Evolutionary conservation across 2,113 vertebrate genomes (phyloP).

Genomic region (Castor canadensis): DNA sequence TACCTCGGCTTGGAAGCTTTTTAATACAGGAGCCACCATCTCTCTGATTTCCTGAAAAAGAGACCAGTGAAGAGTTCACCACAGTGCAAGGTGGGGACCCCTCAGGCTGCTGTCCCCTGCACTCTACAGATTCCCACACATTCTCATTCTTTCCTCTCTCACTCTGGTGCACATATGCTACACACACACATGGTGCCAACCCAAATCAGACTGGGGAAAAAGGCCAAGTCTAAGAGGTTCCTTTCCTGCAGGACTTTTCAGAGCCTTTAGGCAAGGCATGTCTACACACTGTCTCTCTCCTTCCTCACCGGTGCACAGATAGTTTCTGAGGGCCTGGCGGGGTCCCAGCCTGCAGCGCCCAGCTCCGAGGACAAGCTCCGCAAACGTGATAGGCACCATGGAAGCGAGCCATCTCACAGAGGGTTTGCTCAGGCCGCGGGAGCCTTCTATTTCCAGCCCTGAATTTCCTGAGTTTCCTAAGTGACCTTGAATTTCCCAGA

Average conservation of each 20-base stretch:
- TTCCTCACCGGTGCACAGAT: neutral
- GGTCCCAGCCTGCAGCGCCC: neutral
- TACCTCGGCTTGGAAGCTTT: slow-evolving; percentile 94
- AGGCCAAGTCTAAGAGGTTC: neutral
- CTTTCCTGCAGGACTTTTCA: neutral
- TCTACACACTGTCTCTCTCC: neutral
- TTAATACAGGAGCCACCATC: slow-evolving; percentile 93
- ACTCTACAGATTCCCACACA: no score
- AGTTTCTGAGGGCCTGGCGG: neutral
- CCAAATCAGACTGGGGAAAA: neutral
- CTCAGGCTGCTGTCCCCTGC: neutral
- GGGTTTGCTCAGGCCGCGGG: no score
- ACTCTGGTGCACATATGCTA: neutral
- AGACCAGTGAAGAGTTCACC: slow-evolving; percentile 55
- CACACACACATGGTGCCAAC: no score
- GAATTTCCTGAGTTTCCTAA: neutral
- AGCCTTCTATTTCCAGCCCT: neutral
- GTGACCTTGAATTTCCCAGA: neutral
- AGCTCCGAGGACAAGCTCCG: neutral
- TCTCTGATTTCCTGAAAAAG: slow-evolving; percentile 90
- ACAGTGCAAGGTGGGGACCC: neutral
- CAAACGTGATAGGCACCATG: neutral
- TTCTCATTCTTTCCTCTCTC: no score
- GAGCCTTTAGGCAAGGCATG: no score
- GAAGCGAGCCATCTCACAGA: neutral